phyloP scores from a whole-genome alignment of 2,797 vertebrate species.

The Sus cebifrons region DNA sequence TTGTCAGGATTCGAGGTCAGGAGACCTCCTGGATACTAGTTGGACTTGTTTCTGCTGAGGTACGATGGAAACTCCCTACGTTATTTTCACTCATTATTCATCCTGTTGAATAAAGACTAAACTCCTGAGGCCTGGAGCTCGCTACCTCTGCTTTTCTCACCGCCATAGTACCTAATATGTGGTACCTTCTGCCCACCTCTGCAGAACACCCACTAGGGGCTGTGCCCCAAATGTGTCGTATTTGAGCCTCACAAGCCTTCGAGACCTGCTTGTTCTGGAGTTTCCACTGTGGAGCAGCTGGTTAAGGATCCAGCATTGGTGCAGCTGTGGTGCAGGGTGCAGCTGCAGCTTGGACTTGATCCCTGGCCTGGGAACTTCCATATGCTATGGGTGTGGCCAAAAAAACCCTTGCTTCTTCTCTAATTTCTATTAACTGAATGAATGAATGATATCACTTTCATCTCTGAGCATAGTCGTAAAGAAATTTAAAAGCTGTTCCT shows the following conservation, averaged over 20 bases:
- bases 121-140: not conserved
- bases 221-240: not conserved
- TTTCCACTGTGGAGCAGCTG: no score
- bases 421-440: not conserved
- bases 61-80: not conserved
- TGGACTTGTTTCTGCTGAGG: no score
- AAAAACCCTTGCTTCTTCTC: no score
- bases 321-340: no score
- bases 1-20: no score
- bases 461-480: not conserved
- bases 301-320: no score
- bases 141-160: not conserved
- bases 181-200: no score
- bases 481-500: not conserved
- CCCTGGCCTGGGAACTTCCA: no score
- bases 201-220: accelerated
- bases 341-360: no score
- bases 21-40: no score
- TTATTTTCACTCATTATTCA: not conserved
- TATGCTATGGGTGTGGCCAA: no score
- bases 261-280: no score
- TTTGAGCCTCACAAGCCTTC: not conserved
- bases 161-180: accelerated
- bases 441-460: not conserved
- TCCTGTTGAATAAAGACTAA: not conserved